Base-by-base conservation (phyloP, 1,140 invertebrate genomes). In the Hycleus cichorii region DNA sequence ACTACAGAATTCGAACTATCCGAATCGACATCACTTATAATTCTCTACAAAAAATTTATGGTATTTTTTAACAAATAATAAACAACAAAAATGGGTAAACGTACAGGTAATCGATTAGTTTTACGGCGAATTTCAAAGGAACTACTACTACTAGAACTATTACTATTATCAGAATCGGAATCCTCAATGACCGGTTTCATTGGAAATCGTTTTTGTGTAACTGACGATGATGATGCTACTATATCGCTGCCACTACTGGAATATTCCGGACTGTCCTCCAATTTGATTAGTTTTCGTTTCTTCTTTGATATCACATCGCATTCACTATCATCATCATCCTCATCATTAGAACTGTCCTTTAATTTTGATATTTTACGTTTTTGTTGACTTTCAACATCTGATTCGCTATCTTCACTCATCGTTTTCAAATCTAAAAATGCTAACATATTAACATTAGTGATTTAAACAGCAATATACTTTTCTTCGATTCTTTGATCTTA, bases 151-250 rank as follows among this genome's bases (percentile, higher is more conserved):
- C 32, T 32, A 18, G 63, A 64, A 56, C 58, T 62, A 48, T 57
- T 60, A 54, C 47, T 62, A 32, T 7, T 32, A 43, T 68, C 66
- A 24, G 67, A 68, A 44, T 68, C 67, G 4, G 59, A 58, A 9
- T 62, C 52, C 11, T 42, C 45, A 10, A 53, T 42, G 32, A 52
- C 40, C 48, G 32, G 32, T 32, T 32, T 32, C 18, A 18, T 18
- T 32, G 1, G 4, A 32, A 32, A 32, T 5, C 32, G 32, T 7
- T 53, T 38, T 47, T 53, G 49, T 11, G 49, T 39, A 9, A 11
- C 38, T 11, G 52, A 54, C 27, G 75, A 68, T 60, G 75, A 70
- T 27, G 76, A 64, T 32, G 32, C 32, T 32, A 32, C 7, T 5
- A 32, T 32, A 32, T 32, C 32, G 7, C 32, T 32, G 7, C 32